Evolutionary conservation across 2,797 vertebrate genomes (phyloP), one percentile per base, ranked within the genome.

Genomic region (Muscicapa comitata): DNA sequence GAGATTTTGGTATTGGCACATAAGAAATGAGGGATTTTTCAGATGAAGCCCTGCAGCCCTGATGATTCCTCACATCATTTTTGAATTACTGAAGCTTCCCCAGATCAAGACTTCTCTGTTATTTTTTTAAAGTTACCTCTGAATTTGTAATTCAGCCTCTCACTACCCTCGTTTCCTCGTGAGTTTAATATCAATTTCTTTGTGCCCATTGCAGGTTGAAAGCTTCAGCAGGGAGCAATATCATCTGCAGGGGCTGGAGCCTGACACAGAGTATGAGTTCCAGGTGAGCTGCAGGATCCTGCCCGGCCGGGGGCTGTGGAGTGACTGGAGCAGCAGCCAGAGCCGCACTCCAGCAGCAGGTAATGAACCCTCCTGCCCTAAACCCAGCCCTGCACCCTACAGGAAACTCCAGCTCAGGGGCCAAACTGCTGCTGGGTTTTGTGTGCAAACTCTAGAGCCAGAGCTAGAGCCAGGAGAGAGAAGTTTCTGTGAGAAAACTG

Each of bases 181-280:
- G 54, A 31, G 42, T 29, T 72, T 28, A 23, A n/a, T 0, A 1
- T 3, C 4, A 0, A 2, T 4, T n/a, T 16, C 38, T 67, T 31
- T 58, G 4, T 31, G 57, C 63, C 50, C 54, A 3, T 26, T 25
- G 40, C 79, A 98, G 98, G 94, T 97, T 15, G 91, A 88, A 55
- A 74, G 24, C 48, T 53, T 85, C 20, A 75, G 55, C 38, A 62
- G 81, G 15, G 92, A 85, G 66, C 91, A 48, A 21, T 61, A 83
- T 5, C 35, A 31, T 0, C 63, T 99, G 40, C 43, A 96, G 11
- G 96, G 88, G 61, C 98, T 99, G 97, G 96, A 98, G 89, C 99
- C 99, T 3, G 97, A 98, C 85, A 98, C 88, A 20, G 53, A 73
- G 48, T 99, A 99, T 54, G 88, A 98, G 62, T 99, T 99, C 93